Conservation (phyloP, 2,113 vertebrate species). For the Poeciliopsis occidentalis region DNA sequence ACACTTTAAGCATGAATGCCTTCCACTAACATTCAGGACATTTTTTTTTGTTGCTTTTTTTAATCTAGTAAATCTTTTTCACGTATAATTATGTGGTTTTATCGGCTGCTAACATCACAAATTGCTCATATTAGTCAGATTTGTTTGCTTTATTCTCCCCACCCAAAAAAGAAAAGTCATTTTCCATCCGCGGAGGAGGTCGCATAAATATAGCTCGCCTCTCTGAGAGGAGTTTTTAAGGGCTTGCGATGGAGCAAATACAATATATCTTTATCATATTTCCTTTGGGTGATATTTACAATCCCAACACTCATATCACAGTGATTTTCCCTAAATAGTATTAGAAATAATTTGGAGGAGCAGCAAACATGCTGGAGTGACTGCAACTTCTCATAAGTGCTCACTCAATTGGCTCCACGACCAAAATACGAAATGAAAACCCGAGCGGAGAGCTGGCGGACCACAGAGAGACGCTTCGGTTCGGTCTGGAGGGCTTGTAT, state of each 20-base stretch:
- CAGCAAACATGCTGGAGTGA: slow-evolving; percentile 58
- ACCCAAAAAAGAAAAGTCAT: slow-evolving; percentile 44
- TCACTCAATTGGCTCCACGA: slow-evolving; percentile 74
- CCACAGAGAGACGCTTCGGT: slow-evolving; percentile 55
- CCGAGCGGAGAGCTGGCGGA: slow-evolving; percentile 59
- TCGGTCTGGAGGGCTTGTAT: slow-evolving; percentile 62
- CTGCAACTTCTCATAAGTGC: slow-evolving; percentile 69
- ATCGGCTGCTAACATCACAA: slow-evolving; percentile 57
- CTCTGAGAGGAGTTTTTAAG: slow-evolving; percentile 37
- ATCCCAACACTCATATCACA: slow-evolving; percentile 73
- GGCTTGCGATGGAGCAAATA: slow-evolving; percentile 60
- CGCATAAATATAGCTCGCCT: slow-evolving; percentile 59
- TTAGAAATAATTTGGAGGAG: slow-evolving; percentile 77
- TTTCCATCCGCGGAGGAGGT: slow-evolving; percentile 58
- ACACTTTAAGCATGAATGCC: slow-evolving; percentile 28
- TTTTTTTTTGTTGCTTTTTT: slow-evolving; percentile 24
- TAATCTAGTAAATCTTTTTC: slow-evolving; percentile 17
- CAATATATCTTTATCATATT: slow-evolving; percentile 72
- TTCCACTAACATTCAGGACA: slow-evolving; percentile 20
- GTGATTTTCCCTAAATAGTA: slow-evolving; percentile 67
- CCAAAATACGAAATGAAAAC: slow-evolving; percentile 74
- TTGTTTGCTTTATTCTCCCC: slow-evolving; percentile 64
- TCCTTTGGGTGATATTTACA: slow-evolving; percentile 76
- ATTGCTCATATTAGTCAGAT: slow-evolving; percentile 67
- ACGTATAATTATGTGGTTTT: slow-evolving; percentile 43